Evolutionary conservation across 2,888 invertebrate genomes (phyloP).

Genomic region (Cepaea hortensis): DNA sequence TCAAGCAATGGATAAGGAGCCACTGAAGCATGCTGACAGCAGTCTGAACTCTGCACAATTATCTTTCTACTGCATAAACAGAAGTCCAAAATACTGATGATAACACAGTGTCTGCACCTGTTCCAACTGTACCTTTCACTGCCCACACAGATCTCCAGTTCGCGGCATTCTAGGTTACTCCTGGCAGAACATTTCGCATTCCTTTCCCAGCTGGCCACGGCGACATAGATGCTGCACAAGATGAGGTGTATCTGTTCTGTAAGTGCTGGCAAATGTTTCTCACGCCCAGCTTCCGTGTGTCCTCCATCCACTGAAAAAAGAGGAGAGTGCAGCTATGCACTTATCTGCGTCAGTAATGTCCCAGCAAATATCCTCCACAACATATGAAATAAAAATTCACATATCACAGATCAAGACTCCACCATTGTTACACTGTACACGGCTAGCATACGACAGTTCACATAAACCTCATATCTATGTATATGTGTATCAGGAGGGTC

Average conservation of each 20-base stretch:
- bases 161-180: neutral
- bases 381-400: neutral
- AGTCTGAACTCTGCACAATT: too few species aligned
- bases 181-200: neutral
- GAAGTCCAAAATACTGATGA: neutral
- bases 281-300: neutral
- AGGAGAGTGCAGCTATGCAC: constrained; percentile 23
- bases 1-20: too few species aligned
- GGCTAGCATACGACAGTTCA: too few species aligned
- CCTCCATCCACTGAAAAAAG: constrained; percentile 13
- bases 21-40: too few species aligned
- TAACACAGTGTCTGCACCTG: neutral
- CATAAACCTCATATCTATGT: too few species aligned
- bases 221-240: too few species aligned
- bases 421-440: neutral
- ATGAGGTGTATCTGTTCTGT: neutral
- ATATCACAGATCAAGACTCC: neutral
- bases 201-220: neutral
- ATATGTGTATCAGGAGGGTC: too few species aligned
- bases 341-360: neutral
- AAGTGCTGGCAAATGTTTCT: neutral
- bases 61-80: neutral
- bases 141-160: too few species aligned
- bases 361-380: neutral
- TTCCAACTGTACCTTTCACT: neutral